A percentile compares a stretch with the other conserved stretches of the same genome.
Evolutionary conservation across 1,140 invertebrate genomes (phyloP).

Genomic region (Drosophila lacertosa): DNA sequence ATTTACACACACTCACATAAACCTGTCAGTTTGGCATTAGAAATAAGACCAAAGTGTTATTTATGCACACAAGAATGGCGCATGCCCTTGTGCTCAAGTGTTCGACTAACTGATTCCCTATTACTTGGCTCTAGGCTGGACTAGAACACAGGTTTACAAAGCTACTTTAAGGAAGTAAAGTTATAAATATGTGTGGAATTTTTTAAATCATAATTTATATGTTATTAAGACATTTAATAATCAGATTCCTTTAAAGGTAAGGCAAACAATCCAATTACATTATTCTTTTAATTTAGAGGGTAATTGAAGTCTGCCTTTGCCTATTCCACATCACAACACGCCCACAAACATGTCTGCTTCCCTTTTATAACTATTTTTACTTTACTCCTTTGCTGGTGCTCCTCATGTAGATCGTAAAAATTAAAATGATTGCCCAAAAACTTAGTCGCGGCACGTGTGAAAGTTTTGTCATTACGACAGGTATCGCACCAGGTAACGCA

Average conservation of each 20-base stretch:
- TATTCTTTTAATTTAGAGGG: too few relatives aligned
- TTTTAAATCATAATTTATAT: too few relatives aligned
- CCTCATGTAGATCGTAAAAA: slow-evolving; percentile 68
- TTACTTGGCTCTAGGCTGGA: neutral
- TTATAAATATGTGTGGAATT: too few relatives aligned
- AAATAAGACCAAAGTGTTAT: slow-evolving; percentile 74
- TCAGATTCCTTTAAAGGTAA: too few relatives aligned
- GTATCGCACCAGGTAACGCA: slow-evolving; percentile 40
- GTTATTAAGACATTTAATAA: too few relatives aligned
- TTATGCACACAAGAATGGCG: slow-evolving; percentile 48
- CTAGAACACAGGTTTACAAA: too few relatives aligned
- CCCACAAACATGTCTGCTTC: neutral
- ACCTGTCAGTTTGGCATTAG: slow-evolving; percentile 74
- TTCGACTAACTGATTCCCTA: slow-evolving; percentile 9
- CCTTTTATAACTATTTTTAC: neutral
- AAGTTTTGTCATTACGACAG: slow-evolving; percentile 77
- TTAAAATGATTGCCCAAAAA: slow-evolving; percentile 77
- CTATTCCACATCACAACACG: neutral
- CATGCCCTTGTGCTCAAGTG: neutral
- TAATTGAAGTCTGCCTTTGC: too few relatives aligned
- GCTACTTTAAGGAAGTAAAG: too few relatives aligned
- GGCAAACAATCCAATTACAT: too few relatives aligned
- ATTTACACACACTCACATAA: slow-evolving; percentile 49
- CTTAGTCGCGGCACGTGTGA: slow-evolving; percentile 63
- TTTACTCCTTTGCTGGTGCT: slow-evolving; percentile 7